Percentiles rank a stretch among this genome's conserved stretches.
These are phyloP conservation scores for Solenopsis fugax DNA, from an alignment of 1,140 invertebrate species.

Conservation along the genomic window DNA sequence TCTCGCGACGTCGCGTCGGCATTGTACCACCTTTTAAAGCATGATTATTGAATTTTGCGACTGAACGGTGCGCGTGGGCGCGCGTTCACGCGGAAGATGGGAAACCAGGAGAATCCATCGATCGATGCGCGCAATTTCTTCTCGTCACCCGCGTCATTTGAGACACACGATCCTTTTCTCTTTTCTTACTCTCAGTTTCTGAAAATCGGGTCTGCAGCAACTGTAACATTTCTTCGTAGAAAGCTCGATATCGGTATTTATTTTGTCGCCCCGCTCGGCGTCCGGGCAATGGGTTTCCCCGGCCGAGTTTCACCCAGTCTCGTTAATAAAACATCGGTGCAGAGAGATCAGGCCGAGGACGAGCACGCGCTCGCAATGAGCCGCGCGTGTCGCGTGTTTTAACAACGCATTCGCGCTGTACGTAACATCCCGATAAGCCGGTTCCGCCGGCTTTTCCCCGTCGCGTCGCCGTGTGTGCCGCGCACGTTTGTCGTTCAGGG, in stretches of 20 bases:
- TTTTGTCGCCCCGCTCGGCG: neutral
- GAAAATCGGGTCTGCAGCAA: neutral
- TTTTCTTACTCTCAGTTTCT: slow-evolving; percentile 9
- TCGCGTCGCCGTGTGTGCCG: neutral
- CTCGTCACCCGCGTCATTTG: neutral
- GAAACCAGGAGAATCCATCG: neutral
- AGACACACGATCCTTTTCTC: slow-evolving; percentile 11
- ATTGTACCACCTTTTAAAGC: slow-evolving; percentile 14
- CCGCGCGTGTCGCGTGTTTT: slow-evolving; percentile 50
- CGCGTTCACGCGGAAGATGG: neutral
- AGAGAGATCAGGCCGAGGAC: slow-evolving; percentile 47
- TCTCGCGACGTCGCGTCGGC: slow-evolving; percentile 2
- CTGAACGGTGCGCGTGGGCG: neutral
- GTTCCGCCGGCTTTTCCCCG: slow-evolving; percentile 1
- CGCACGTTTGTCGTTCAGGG: slow-evolving; percentile 13
- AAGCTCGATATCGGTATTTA: slow-evolving; percentile 5
- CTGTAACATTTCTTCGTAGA: neutral
- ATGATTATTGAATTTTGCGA: slow-evolving; percentile 14
- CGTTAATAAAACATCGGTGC: slow-evolving; percentile 60
- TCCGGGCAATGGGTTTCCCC: slow-evolving; percentile 10
- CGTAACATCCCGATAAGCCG: slow-evolving; percentile 6
- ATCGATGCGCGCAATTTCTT: neutral
- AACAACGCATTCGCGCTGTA: slow-evolving; percentile 14
- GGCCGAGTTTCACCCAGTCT: slow-evolving; percentile 34
- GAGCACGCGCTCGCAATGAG: slow-evolving; percentile 44